phyloP scores from a whole-genome alignment of 2,888 invertebrate genomes.

The Morpho deidamia region DNA sequence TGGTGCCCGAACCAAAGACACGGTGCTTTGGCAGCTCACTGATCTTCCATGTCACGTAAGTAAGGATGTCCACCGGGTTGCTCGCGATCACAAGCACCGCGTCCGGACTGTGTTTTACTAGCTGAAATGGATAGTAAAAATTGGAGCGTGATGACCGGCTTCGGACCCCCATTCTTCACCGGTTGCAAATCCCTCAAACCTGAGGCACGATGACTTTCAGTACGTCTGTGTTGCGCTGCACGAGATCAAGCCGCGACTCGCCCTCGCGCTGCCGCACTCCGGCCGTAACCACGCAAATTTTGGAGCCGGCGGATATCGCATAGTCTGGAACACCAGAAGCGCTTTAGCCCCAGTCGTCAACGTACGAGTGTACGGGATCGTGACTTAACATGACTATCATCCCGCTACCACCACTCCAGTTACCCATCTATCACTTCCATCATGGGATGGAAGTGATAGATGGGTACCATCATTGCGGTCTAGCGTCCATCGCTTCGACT shows the following conservation, averaged over 20 bases:
- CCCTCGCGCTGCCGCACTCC: slow-evolving; percentile 94
- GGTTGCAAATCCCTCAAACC: slow-evolving; percentile 34
- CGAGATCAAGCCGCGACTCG: slow-evolving; percentile 90
- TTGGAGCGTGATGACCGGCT: too few species aligned
- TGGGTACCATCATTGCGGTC: too few species aligned
- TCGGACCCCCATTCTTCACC: neutral
- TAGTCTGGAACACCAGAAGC: slow-evolving; percentile 83
- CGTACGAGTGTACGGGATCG: too few species aligned
- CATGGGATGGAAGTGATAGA: too few species aligned
- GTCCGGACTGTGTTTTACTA: slow-evolving; percentile 91
- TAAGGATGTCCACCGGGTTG: slow-evolving; percentile 95
- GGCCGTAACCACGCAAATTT: slow-evolving; percentile 92
- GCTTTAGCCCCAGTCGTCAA: too few species aligned
- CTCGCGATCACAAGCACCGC: slow-evolving; percentile 92
- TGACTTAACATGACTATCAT: too few species aligned
- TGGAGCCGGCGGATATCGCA: slow-evolving; percentile 86
- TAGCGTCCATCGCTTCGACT: too few species aligned
- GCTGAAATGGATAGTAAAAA: slow-evolving; percentile 41
- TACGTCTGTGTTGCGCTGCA: slow-evolving; percentile 94
- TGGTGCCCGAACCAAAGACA: slow-evolving; percentile 95
- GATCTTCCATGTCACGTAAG: slow-evolving; percentile 96
- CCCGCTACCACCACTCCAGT: too few species aligned
- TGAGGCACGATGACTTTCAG: slow-evolving; percentile 91
- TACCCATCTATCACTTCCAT: too few species aligned
- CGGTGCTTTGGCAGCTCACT: slow-evolving; percentile 92